Evolutionary conservation across 1,140 invertebrate genomes (phyloP).

Genomic region (Meloidogyne hapla): DNA sequence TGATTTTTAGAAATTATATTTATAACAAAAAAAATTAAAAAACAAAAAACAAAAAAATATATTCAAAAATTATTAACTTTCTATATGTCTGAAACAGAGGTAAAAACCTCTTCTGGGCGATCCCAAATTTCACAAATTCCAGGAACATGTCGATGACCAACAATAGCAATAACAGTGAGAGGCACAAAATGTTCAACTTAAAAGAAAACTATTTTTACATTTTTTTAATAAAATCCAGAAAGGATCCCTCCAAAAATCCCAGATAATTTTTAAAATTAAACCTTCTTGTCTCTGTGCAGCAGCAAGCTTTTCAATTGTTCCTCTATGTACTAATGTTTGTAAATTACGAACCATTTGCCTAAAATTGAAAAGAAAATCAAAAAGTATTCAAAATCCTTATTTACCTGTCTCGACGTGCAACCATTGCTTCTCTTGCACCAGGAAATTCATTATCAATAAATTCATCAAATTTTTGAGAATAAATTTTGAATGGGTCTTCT

Average conservation of each 20-base stretch:
- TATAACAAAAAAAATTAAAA: no score
- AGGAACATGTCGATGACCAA: neutral
- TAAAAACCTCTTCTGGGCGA: neutral
- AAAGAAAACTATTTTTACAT: neutral
- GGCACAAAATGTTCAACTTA: neutral
- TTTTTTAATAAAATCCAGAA: no score
- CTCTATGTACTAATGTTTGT: neutral
- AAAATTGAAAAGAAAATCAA: neutral
- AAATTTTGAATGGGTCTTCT: no score
- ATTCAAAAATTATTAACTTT: neutral
- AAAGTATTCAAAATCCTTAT: no score
- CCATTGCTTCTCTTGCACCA: neutral
- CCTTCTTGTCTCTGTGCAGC: neutral
- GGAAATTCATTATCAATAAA: neutral
- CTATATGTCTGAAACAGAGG: neutral
- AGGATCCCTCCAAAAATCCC: no score
- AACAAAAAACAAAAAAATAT: neutral
- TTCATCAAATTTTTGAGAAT: neutral
- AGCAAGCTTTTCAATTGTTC: neutral
- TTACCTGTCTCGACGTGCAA: neutral
- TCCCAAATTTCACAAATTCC: neutral
- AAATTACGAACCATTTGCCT: neutral
- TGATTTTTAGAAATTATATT: no score
- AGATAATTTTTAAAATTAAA: neutral
- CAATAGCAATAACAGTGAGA: neutral